Conservation (phyloP, 2,113 vertebrate genomes). For the Lasiurus cinereus region DNA sequence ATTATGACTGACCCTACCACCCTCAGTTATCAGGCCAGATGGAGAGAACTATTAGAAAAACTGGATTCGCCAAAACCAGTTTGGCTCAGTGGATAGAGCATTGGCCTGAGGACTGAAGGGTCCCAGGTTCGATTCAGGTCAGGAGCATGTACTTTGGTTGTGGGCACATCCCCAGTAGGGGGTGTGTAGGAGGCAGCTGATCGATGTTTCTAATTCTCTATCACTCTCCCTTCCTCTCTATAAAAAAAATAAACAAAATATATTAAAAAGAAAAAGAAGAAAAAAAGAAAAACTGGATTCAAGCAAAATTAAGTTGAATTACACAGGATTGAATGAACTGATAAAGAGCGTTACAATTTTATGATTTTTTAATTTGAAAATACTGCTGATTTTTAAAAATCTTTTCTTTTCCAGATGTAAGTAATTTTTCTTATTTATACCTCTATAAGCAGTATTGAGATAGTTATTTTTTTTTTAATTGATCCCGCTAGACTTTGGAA, state of each 20-base stretch:
- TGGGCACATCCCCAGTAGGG: too few species aligned
- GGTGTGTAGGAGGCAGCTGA: too few species aligned
- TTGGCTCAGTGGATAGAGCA: too few species aligned
- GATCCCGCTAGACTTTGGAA: not conserved
- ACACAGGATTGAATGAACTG: not conserved
- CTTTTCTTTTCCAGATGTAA: not conserved
- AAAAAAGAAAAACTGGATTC: not conserved
- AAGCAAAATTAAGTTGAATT: not conserved
- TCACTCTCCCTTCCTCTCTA: too few species aligned
- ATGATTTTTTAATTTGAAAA: not conserved
- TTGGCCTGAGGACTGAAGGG: too few species aligned
- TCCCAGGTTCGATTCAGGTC: too few species aligned
- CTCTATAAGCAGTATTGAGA: not conserved
- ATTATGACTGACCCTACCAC: not conserved
- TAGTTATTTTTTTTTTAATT: not conserved
- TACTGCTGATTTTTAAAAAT: not conserved
- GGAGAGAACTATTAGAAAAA: not conserved
- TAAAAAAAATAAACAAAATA: too few species aligned
- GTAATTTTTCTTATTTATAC: not conserved
- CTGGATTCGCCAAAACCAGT: not conserved
- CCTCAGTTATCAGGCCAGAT: not conserved
- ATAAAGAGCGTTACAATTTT: not conserved
- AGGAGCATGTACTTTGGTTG: too few species aligned
- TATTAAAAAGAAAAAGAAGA: not conserved
- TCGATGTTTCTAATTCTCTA: too few species aligned